Evolutionary conservation across 2,113 vertebrate species (phyloP), one percentile per base, ranked within the genome.

Genomic region (Otolemur garnettii): DNA sequence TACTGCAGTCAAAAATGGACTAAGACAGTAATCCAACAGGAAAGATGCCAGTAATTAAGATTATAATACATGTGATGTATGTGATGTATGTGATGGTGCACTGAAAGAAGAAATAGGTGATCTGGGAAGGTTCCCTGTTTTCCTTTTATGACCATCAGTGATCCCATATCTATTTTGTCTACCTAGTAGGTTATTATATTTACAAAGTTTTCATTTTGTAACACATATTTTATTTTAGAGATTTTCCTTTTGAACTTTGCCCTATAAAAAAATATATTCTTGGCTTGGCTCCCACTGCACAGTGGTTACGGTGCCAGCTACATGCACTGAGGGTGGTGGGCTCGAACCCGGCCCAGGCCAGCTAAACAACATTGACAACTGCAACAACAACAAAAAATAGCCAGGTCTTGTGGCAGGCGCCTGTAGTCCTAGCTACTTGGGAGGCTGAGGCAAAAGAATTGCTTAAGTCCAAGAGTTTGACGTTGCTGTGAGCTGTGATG

Each of bases 161-260:
- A 79, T 8, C 35, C 10, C 68, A 4, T 45, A 57, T 91, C 14
- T 84, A 74, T 71, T 77, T 69, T 30, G n/a, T 94, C 74, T 90
- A 24, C 74, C 13, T 7, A 74, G 45, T 1, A 28, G 69, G 77
- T 90, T 69, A 35, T 59, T 60, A 24, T 28, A 64, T 62, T 38
- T 66, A 79, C 30, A 59, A 66, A 80, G 66, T 77, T 86, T 93
- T 86, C 2, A 80, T 80, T 86, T 71, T 59, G 0, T 53, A 93
- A 7, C 26, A 81, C 19, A n/a, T 59, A 1, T 71, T 82, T 60
- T 80, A 53, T 69, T 64, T 82, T 91, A 81, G 18, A 71, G n/a
- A 96, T 64, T 78, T 94, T 87, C 55, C 77, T 93, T 90, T 12
- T 93, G 50, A 96, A 87, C 28, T 90, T 78, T 90, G 68, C 22